Evolutionary conservation across 2,797 vertebrate genomes (phyloP).

Genomic region (Propithecus perrieri): DNA sequence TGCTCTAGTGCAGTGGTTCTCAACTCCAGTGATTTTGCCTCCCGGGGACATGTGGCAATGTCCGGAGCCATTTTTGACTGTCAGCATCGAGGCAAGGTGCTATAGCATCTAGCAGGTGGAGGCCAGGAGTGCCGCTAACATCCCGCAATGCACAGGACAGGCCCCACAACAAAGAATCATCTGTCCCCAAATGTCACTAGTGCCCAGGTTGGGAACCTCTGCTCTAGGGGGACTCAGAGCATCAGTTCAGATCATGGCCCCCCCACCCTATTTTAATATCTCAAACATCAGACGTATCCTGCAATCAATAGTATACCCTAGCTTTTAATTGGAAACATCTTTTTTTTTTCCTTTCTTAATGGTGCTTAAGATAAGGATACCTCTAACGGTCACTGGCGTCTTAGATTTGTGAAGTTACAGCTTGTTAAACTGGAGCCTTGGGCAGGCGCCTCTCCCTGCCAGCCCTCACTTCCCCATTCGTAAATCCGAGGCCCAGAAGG

Average conservation of each 20-base stretch:
- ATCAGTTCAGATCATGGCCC: not conserved
- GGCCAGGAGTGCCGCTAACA: not conserved
- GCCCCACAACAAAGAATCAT: fast-evolving
- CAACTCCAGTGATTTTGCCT: not conserved
- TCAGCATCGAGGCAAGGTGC: fast-evolving
- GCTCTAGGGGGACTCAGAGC: not conserved
- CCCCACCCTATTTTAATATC: not conserved
- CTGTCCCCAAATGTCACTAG: not conserved
- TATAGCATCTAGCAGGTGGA: not conserved
- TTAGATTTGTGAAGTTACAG: not conserved
- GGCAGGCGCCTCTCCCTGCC: not conserved
- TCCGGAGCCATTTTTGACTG: not conserved
- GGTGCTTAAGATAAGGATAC: not conserved
- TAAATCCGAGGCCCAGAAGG: not conserved
- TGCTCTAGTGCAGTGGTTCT: no score
- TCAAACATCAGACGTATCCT: not conserved
- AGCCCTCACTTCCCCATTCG: not conserved
- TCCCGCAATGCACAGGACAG: fast-evolving
- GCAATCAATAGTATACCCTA: fast-evolving
- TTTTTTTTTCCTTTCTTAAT: not conserved
- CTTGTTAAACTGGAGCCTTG: not conserved
- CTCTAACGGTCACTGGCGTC: no score
- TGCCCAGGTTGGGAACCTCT: fast-evolving
- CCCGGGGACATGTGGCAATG: no score
- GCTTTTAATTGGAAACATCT: not conserved